These are phyloP conservation scores for Microcebus ravelobensis DNA, from an alignment of 2,113 vertebrate species.

Conservation along the genomic window DNA sequence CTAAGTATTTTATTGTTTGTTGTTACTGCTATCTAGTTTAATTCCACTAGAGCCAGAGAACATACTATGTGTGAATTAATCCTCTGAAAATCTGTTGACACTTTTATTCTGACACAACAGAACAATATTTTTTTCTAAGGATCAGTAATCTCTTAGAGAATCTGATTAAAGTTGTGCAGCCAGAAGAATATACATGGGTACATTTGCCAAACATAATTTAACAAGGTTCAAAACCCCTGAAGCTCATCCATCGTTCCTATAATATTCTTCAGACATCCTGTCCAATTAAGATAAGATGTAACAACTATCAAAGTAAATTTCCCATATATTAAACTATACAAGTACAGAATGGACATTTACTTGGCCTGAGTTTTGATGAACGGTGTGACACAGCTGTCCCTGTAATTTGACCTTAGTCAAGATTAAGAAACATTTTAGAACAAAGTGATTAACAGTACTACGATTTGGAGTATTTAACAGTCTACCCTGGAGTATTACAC, in stretches of 20 bases:
- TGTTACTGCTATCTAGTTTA: neutral
- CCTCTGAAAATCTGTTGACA: neutral
- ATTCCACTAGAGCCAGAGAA: neutral
- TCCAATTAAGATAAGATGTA: neutral
- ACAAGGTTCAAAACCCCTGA: neutral
- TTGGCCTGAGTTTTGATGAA: neutral
- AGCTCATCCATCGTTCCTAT: neutral
- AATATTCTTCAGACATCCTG: neutral
- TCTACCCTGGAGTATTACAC: neutral
- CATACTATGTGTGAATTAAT: neutral
- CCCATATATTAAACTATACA: neutral
- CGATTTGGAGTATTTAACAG: neutral
- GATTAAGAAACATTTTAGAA: slow-evolving; percentile 29
- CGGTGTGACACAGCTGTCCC: neutral
- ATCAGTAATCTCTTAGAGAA: neutral
- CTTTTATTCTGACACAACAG: neutral
- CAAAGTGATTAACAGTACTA: neutral
- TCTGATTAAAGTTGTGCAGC: neutral
- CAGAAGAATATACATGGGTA: neutral
- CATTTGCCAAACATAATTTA: slow-evolving; percentile 27
- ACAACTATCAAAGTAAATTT: slow-evolving; percentile 34
- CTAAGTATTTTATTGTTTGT: neutral
- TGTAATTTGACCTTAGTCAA: neutral
- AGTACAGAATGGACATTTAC: neutral
- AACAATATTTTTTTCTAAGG: neutral